Percentiles rank a stretch among this genome's conserved stretches.
Conservation (phyloP, 2,797 vertebrate species). For the Myotis daubentonii region DNA sequence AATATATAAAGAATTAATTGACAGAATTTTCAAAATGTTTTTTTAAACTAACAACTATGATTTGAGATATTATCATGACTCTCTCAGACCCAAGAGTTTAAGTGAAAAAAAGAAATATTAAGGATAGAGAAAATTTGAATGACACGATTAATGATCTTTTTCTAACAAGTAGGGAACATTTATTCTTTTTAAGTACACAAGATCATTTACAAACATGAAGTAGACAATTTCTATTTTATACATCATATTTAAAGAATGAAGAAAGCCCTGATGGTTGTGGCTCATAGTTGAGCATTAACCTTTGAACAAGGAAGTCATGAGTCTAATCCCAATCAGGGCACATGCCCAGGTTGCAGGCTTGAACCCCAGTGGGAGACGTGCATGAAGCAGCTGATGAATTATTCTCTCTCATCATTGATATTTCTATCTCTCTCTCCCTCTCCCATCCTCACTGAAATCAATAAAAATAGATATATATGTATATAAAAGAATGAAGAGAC, state of each 20-base stretch:
- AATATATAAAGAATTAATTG: constrained; percentile 10
- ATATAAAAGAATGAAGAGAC: background rate
- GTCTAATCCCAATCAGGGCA: too few relatives aligned
- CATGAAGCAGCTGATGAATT: too few relatives aligned
- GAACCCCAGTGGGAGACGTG: too few relatives aligned
- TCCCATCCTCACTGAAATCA: too few relatives aligned
- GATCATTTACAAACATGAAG: background rate
- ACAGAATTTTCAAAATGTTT: constrained; percentile 7
- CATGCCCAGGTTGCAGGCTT: too few relatives aligned
- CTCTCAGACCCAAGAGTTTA: constrained; percentile 4
- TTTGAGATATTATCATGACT: background rate
- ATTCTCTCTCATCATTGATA: too few relatives aligned
- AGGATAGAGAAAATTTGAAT: background rate
- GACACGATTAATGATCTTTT: constrained; percentile 13
- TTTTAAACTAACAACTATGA: background rate
- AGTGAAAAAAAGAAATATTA: background rate
- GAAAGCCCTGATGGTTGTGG: too few relatives aligned
- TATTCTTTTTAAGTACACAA: background rate
- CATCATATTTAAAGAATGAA: background rate
- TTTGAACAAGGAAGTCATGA: too few relatives aligned
- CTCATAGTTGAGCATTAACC: too few relatives aligned
- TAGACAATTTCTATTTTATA: background rate
- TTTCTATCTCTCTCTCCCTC: too few relatives aligned
- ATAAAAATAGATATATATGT: too few relatives aligned
- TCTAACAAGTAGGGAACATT: background rate